These are phyloP conservation scores for Elysia crispata DNA, from an alignment of 2,888 invertebrate species.

Conservation along the genomic window DNA sequence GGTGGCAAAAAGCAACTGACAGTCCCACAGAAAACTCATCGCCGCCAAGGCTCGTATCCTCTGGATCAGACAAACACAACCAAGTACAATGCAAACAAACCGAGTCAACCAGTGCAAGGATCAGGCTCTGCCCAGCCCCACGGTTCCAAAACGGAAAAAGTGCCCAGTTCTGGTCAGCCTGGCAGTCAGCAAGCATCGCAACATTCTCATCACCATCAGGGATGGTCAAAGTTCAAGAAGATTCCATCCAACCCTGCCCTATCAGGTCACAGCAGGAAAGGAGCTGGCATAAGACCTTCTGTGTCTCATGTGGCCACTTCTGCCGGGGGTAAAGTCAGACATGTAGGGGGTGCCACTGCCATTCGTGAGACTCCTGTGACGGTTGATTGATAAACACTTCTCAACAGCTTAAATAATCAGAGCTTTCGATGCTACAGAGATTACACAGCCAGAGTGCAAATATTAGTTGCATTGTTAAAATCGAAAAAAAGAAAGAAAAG, in stretches of 20 bases:
- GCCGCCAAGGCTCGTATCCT: constrained; percentile 32
- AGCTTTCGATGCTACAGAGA: no score
- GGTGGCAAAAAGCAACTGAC: neutral
- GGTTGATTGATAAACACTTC: no score
- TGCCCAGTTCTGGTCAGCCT: no score
- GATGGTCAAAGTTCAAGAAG: neutral
- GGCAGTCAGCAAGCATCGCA: neutral
- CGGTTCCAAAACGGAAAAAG: no score
- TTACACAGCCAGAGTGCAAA: no score
- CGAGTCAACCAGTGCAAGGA: neutral
- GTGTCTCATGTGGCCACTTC: neutral
- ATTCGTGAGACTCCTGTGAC: no score
- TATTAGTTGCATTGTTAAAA: no score
- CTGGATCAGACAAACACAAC: neutral
- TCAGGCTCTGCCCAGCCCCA: neutral
- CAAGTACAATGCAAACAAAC: constrained; percentile 15
- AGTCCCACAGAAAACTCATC: constrained; percentile 6
- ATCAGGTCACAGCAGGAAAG: neutral
- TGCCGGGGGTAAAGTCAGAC: no score
- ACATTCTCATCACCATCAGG: neutral
- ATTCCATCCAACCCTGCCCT: neutral
- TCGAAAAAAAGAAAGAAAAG: no score
- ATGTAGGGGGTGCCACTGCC: no score
- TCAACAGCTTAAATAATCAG: no score
- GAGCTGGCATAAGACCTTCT: neutral